Evolutionary conservation across 2,888 invertebrate species (phyloP).

Genomic region (Andrena trimmerana): DNA sequence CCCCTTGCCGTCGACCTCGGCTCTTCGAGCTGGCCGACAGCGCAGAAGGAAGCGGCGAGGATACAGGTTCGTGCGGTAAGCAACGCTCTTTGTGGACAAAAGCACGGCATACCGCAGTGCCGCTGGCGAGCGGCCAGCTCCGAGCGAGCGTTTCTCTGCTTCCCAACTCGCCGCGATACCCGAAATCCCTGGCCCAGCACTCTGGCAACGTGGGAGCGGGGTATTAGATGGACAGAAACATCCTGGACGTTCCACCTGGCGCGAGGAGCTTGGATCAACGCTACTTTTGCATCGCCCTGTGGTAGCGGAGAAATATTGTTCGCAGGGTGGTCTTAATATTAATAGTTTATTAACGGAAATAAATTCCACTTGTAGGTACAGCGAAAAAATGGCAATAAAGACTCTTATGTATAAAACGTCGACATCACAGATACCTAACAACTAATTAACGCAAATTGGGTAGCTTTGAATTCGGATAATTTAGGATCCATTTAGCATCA

Average conservation of each 20-base stretch:
- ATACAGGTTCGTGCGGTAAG: conserved; percentile 24
- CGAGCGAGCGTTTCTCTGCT: conserved; percentile 4
- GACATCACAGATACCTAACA: too few relatives aligned
- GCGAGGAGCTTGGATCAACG: too few relatives aligned
- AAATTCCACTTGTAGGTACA: too few relatives aligned
- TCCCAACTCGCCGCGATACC: conserved; percentile 13
- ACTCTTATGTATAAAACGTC: too few relatives aligned
- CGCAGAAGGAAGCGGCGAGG: conserved; percentile 3
- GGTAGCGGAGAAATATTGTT: too few relatives aligned
- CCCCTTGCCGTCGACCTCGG: background rate
- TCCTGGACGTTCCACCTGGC: too few relatives aligned
- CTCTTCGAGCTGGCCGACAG: background rate
- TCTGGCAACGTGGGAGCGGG: background rate
- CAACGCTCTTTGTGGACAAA: conserved; percentile 48
- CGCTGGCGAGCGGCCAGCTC: conserved; percentile 53
- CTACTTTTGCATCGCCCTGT: background rate
- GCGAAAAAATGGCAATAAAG: too few relatives aligned
- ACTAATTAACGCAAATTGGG: background rate
- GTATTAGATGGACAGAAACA: background rate
- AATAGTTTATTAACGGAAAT: too few relatives aligned
- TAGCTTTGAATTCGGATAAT: background rate
- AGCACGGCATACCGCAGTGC: conserved; percentile 51
- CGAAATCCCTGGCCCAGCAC: conserved; percentile 20
- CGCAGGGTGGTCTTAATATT: too few relatives aligned
- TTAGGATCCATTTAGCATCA: too few relatives aligned